These are phyloP conservation scores for Coenobita brevimanus DNA, from an alignment of 1,140 invertebrate species.

Conservation along the genomic window DNA sequence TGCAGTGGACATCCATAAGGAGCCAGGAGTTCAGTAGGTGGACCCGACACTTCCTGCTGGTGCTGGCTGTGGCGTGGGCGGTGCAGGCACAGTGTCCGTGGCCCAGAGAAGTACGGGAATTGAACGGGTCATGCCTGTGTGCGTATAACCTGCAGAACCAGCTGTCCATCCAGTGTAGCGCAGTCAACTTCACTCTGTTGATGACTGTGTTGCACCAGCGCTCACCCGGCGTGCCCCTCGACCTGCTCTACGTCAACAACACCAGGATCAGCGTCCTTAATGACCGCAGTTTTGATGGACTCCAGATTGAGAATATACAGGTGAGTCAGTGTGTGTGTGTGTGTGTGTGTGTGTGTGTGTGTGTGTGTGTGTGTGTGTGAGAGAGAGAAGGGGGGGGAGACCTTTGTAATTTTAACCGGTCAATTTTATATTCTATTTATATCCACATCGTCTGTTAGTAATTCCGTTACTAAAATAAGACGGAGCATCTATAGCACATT, in stretches of 20 bases:
- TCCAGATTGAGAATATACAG: slow-evolving; percentile 80
- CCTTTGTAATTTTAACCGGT: neutral
- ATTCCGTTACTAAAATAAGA: neutral
- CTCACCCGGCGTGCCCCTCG: slow-evolving; percentile 79
- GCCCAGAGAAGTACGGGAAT: slow-evolving; percentile 80
- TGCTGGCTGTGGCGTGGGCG: slow-evolving; percentile 10
- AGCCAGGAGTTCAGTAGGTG: too few relatives aligned
- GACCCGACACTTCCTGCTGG: slow-evolving; percentile 1
- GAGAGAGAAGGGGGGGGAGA: neutral
- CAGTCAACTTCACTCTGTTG: slow-evolving; percentile 85
- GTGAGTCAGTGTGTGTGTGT: slow-evolving; percentile 27
- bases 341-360: neutral
- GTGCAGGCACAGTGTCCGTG: slow-evolving; percentile 86
- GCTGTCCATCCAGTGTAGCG: slow-evolving; percentile 91
- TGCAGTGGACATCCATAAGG: too few relatives aligned
- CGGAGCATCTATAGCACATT: too few relatives aligned
- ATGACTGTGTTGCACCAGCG: slow-evolving; percentile 80
- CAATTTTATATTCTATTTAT: too few relatives aligned
- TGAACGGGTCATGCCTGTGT: slow-evolving; percentile 91
- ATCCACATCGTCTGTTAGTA: neutral
- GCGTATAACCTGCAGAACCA: slow-evolving; percentile 83
- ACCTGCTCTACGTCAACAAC: slow-evolving; percentile 92
- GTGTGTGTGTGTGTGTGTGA: neutral
- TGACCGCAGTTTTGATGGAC: slow-evolving; percentile 81
- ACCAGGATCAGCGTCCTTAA: slow-evolving; percentile 80